Base-by-base conservation (phyloP, 2,797 vertebrate species). In the Cephalopachus bancanus region DNA sequence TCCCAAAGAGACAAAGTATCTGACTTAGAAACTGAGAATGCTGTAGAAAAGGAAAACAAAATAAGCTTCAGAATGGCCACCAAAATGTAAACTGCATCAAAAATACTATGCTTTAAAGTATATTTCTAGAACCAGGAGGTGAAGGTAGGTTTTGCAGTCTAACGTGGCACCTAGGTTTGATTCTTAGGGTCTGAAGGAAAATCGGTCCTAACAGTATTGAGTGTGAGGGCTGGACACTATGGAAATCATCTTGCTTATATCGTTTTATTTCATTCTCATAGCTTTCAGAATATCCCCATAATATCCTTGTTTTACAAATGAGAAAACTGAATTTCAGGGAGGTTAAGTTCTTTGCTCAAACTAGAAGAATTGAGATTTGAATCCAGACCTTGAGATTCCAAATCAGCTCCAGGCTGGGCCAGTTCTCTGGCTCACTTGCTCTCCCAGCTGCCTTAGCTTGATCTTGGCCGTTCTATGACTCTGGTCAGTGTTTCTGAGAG, bases 1-100 rank as follows among this genome's bases (percentile, higher is more conserved):
- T 67, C 53, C 37, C n/a, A 1, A 74, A 89, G 37, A 84, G 64
- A 83, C 26, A 51, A 91, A 93, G 6, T 59, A 55, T 72, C 85
- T 94, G 72, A 71, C 80, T 67, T 44, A 3, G 69, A 91, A 57
- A 72, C 16, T 83, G 55, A 65, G 53, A 44, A 93, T 78, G 16
- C 78, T 71, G 12, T 72, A 44, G 59, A 89, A 89, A 91, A 95
- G 30, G 33, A 64, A 88, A 44, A 53, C 10, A 71, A 89, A 22
- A 5, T 22, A 74, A 37, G 37, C 37, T 37, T 37, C 37, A 37
- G 37, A 37, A 92, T 26, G 17, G 28, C 26, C 24, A 76, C 20
- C 30, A n/a, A 90, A 26, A 76, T 85, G 57, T 49, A 95, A 78
- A 67, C 8, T 26, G 51, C 78, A 72, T 26, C 10, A 14, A 75